These are phyloP conservation scores for Megalurothrips usitatus DNA, from an alignment of 2,888 invertebrate species.

Conservation along the genomic window DNA sequence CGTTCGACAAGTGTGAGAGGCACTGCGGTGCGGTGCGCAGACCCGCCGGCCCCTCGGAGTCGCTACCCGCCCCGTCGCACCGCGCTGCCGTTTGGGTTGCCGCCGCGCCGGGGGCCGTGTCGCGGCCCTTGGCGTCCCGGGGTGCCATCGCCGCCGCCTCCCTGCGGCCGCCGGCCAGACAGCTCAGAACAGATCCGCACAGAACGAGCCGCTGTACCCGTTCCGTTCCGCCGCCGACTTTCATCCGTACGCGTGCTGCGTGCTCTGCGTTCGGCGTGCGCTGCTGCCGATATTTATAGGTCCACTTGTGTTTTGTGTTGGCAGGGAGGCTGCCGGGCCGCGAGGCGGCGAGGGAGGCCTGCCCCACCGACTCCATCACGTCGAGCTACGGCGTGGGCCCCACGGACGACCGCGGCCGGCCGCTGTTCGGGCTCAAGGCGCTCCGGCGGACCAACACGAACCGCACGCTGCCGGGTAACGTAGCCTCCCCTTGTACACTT, in stretches of 20 bases:
- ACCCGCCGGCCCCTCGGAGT: too few relatives aligned
- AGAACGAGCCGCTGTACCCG: background rate
- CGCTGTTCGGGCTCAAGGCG: constrained; percentile 73
- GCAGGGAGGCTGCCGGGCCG: constrained; percentile 11
- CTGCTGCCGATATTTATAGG: background rate
- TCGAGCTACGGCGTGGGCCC: constrained; percentile 81
- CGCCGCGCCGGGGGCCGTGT: too few relatives aligned
- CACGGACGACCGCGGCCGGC: constrained; percentile 71
- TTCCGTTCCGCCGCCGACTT: background rate
- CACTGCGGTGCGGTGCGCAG: too few relatives aligned
- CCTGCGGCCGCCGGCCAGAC: too few relatives aligned
- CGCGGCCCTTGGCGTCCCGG: too few relatives aligned
- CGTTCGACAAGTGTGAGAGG: too few relatives aligned
- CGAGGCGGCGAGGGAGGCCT: background rate
- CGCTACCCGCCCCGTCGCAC: too few relatives aligned
- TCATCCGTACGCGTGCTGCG: background rate
- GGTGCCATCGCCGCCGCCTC: too few relatives aligned
- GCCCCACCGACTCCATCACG: constrained; percentile 60
- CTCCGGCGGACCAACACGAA: constrained; percentile 54
- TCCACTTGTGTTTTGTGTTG: background rate
- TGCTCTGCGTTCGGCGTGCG: background rate
- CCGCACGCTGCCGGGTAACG: constrained; percentile 60
- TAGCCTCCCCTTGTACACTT: background rate
- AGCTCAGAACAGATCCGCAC: too few relatives aligned
- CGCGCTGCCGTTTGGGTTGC: too few relatives aligned